Percentiles rank a stretch among this genome's conserved stretches.
Evolutionary conservation across 2,113 vertebrate genomes (phyloP).

Genomic region (Antechinus flavipes): DNA sequence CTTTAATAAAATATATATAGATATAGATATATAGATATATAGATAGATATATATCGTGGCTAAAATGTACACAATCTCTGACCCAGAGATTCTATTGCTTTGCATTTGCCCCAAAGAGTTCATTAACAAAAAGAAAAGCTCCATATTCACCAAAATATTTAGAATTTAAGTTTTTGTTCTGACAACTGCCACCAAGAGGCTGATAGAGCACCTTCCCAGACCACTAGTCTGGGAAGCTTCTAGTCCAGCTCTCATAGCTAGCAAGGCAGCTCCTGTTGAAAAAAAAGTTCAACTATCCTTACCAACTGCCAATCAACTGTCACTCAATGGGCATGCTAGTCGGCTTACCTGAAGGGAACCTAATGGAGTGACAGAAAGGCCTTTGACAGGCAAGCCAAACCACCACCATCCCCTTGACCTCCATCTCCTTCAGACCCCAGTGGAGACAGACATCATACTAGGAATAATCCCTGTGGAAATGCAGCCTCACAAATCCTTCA

Average conservation of each 20-base stretch:
- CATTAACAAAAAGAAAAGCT: neutral
- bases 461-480: neutral
- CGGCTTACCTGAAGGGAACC: neutral
- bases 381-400: neutral
- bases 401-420: neutral
- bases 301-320: neutral
- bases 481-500: neutral
- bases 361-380: neutral
- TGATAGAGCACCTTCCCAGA: neutral
- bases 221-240: neutral
- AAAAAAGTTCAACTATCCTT: neutral
- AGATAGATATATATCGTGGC: neutral
- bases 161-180: neutral
- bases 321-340: neutral
- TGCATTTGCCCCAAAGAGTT: neutral
- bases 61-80: neutral
- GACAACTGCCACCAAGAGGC: neutral
- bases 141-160: neutral
- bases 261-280: neutral
- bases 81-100: neutral
- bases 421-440: neutral
- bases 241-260: neutral
- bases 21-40: too few species aligned
- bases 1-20: too few species aligned
- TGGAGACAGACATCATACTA: neutral